Conservation (phyloP, 1,140 invertebrate genomes). For the Plodia interpunctella region DNA sequence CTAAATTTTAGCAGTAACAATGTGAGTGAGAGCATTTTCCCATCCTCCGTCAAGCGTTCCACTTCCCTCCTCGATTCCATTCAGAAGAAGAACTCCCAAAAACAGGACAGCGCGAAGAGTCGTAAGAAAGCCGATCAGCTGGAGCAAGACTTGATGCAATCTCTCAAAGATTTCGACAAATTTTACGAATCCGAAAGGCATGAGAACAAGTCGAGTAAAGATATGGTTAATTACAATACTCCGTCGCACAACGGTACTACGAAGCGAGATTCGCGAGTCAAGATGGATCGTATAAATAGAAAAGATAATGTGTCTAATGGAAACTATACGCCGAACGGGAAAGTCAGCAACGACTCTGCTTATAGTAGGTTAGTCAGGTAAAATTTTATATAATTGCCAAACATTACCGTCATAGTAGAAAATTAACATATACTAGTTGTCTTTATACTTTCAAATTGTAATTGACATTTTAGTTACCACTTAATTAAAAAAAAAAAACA, state of each 20-base stretch:
- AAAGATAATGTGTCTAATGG: constrained; percentile 49
- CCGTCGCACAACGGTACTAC: constrained; percentile 40
- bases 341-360: constrained; percentile 67
- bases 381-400: constrained; percentile 33
- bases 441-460: no score
- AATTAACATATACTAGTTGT: background rate
- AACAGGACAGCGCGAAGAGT: constrained; percentile 44
- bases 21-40: constrained; percentile 65
- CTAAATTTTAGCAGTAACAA: constrained; percentile 76
- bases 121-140: constrained; percentile 65
- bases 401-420: background rate
- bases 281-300: constrained; percentile 43
- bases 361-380: constrained; percentile 78
- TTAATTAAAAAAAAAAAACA: no score
- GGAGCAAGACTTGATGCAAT: constrained; percentile 74
- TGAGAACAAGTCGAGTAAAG: constrained; percentile 43
- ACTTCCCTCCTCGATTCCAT: constrained; percentile 72
- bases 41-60: constrained; percentile 71
- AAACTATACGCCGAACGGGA: constrained; percentile 58
- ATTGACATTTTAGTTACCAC: no score
- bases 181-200: constrained; percentile 64
- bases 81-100: constrained; percentile 56
- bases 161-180: constrained; percentile 73
- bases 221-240: constrained; percentile 31
- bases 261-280: constrained; percentile 48